Conservation (phyloP, 2,888 invertebrate species). For the Parochlus steinenii region DNA sequence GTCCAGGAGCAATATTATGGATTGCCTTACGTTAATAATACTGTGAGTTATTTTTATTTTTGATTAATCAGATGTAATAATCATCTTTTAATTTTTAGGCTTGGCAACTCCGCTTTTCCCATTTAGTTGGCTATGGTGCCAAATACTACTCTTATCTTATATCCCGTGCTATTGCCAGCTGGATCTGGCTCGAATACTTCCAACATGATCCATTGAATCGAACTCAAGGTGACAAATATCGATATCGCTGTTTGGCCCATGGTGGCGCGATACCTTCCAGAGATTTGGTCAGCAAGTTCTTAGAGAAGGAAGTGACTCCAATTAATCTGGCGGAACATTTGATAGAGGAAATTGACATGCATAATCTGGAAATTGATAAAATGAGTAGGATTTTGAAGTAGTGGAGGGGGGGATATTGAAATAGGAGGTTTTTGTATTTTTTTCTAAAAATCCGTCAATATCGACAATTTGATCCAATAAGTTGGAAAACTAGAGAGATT, state of each 20-base stretch:
- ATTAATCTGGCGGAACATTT: constrained; percentile 63
- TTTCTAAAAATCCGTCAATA: too few relatives aligned
- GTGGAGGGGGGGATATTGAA: too few relatives aligned
- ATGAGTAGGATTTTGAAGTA: constrained; percentile 18
- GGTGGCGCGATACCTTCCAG: constrained; percentile 79
- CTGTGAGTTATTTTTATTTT: constrained; percentile 35
- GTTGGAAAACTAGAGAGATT: too few relatives aligned
- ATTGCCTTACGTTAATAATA: constrained; percentile 71
- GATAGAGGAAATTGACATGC: constrained; percentile 52
- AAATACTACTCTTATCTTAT: constrained; percentile 97
- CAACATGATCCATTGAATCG: constrained; percentile 58
- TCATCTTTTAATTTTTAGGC: constrained; percentile 36
- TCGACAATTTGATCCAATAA: too few relatives aligned
- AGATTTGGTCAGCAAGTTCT: constrained; percentile 58
- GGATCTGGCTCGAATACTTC: constrained; percentile 84
- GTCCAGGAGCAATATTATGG: constrained; percentile 73
- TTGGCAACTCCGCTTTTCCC: constrained; percentile 92
- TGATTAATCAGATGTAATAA: background rate
- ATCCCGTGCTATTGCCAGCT: constrained; percentile 81
- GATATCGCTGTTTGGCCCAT: constrained; percentile 60
- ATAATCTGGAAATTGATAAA: constrained; percentile 33
- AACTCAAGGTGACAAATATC: constrained; percentile 59
- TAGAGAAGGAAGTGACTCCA: constrained; percentile 60
- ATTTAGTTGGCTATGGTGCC: constrained; percentile 94
- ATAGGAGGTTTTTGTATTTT: too few relatives aligned